Base-by-base conservation (phyloP, 2,888 invertebrate species). In the Allygus modestus region DNA sequence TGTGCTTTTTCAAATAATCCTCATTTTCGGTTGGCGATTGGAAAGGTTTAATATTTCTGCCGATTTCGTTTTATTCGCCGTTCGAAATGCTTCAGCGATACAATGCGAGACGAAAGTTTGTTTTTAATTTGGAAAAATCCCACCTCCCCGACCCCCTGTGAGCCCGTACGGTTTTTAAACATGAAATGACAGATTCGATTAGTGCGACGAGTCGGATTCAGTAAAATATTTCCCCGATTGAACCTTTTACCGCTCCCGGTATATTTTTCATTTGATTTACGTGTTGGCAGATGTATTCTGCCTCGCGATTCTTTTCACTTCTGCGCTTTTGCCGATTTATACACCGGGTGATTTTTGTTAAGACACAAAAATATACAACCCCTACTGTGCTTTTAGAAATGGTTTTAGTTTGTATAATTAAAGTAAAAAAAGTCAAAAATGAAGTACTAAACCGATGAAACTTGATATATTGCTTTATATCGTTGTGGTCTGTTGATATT, bases 101-200 rank as follows among this genome's bases (percentile, higher is more conserved):
- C 51, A 77, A 77, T 75, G 17, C 73, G 69, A 31, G 43, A 43
- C 73, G 46, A n/a, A n/a, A 71, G 73, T 41, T 73, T 77, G 77
- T 77, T 77, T 73, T 77, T 77, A 77, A 77, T 77, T 77, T 77
- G 77, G 51, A 23, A 43, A 73, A 73, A 73, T 43, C 73, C 73
- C 43, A n/a, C 33, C 69, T 7, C 69, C 7, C n/a, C n/a, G 7
- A n/a, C 20, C 20, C 37, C 37, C 31, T 5, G 26, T 2, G 26
- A 26, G 28, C 77, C 37, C 28, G 46, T 28, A 46, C 77, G 51
- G 77, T 46, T 77, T 77, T 46, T 46, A 77, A 77, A 77, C 77
- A 73, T 77, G 77, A 77, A 77, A 77, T 77, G 77, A 77, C 77
- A 51, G 15, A 77, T 77, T 77, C 43, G 77, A 77, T 77, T 28